Base-by-base conservation (phyloP, 2,113 vertebrate genomes). In the Herpetotheres cachinnans region DNA sequence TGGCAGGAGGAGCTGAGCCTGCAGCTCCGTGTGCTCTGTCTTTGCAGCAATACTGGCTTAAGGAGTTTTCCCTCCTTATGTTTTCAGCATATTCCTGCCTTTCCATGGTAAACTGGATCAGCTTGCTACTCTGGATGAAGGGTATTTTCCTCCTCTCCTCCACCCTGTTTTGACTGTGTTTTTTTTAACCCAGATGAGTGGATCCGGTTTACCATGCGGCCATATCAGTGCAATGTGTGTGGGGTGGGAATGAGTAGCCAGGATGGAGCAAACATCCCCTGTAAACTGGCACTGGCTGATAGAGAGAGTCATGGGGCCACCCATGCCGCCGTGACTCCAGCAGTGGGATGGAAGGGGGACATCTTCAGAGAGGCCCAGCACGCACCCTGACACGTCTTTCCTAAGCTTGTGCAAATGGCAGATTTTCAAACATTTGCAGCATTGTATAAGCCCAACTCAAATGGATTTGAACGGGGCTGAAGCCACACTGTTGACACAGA, bases 171-270 rank as follows among this genome's bases (percentile, higher is more conserved):
- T 38, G 3, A 2, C 1, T 69, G 54, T 52, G 52, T 29, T 38
- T 26, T 83, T 93, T 89, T 63, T 61, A 72, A 52, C 62, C 30
- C 38, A 10, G 22, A n/a, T 26, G 44, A 38, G 29, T 13, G 8
- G n/a, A 63, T 80, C 52, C 21, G 25, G 29, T 85, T 71, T 24
- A 10, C n/a, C 1, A 0, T 13, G 38, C 2, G 4, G 25, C 65
- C 0, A 0, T 30, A 47, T 44, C 77, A 55, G 46, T 50, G 62
- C 27, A 38, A 3, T 0, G 4, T 25, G n/a, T 44, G 44, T 32
- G 20, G 20, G 16, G 26, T 49, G 25, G 32, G 52, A 44, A n/a
- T 24, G 63, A 63, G 42, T 9, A 74, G 11, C 12, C 30, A 40
- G 58, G 54, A 24, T 32, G 58, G 56, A 76, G 72, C 32, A 58